These are phyloP conservation scores for Nipponia nippon DNA, from an alignment of 2,113 vertebrate species.

Conservation along the genomic window DNA sequence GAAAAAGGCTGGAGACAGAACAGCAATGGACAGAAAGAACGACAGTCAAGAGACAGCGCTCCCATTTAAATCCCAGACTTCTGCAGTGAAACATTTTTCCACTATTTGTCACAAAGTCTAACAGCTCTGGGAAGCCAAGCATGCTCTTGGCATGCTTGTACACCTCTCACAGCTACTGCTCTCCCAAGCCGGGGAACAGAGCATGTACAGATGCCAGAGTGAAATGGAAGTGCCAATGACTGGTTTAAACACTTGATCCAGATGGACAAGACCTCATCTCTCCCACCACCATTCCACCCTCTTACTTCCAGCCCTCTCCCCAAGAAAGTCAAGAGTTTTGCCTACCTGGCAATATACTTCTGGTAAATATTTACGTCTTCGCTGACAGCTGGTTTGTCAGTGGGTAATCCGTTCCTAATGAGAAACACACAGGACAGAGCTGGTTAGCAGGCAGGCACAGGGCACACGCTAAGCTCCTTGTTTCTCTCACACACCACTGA, in stretches of 20 bases:
- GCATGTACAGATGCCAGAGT: background rate
- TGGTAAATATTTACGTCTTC: conserved; percentile 99
- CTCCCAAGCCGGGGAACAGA: background rate
- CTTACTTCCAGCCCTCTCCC: conserved; percentile 21
- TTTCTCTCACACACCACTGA: background rate
- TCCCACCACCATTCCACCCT: conserved; percentile 29
- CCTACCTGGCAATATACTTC: conserved; percentile 99
- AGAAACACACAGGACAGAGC: conserved; percentile 79
- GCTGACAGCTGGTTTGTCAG: conserved; percentile 91
- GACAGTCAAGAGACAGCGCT: background rate
- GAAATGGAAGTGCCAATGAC: background rate
- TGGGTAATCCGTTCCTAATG: conserved; percentile 95
- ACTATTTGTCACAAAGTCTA: conserved; percentile 7
- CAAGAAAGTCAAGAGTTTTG: conserved; percentile 66
- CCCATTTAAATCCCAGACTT: background rate
- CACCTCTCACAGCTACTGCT: conserved; percentile 17
- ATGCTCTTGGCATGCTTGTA: background rate
- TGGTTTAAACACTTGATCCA: background rate
- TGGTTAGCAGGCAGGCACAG: conserved; percentile 60
- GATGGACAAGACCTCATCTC: background rate
- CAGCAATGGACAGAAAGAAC: background rate
- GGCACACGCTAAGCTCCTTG: background rate
- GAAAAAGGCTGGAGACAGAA: background rate
- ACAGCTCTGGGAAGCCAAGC: background rate
- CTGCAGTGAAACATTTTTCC: conserved; percentile 26